Percentiles rank a stretch among this genome's conserved stretches.
These are phyloP conservation scores for Sarcophaga variegata DNA, from an alignment of 2,888 invertebrate species.

Conservation along the genomic window DNA sequence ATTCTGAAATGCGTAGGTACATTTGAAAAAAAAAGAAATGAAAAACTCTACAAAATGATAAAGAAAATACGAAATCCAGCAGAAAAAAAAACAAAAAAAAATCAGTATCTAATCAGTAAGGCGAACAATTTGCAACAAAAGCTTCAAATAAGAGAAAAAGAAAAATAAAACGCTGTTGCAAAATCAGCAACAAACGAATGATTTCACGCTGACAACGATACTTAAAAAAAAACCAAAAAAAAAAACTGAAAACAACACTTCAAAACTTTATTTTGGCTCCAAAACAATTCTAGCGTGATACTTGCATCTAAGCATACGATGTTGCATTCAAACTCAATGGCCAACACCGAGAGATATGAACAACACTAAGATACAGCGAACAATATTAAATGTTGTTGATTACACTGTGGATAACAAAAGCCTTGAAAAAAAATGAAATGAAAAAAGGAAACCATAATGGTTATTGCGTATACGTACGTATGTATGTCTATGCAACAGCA, in stretches of 20 bases:
- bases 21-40: constrained; percentile 2
- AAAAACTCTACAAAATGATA: constrained; percentile 43
- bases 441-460: constrained; percentile 33
- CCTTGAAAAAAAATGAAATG: constrained; percentile 1
- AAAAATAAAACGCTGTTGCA: constrained; percentile 46
- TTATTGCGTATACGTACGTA: constrained; percentile 38
- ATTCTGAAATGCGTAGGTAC: constrained; percentile 47
- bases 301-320: neutral
- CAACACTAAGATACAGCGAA: constrained; percentile 44
- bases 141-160: constrained; percentile 16
- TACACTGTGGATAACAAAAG: constrained; percentile 60
- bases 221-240: constrained; percentile 2
- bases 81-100: constrained; percentile 28
- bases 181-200: constrained; percentile 66
- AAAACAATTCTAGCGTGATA: neutral
- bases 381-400: constrained; percentile 71
- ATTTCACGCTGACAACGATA: constrained; percentile 68
- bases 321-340: constrained; percentile 32
- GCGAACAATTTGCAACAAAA: constrained; percentile 73
- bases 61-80: constrained; percentile 18
- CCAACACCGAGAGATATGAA: constrained; percentile 6
- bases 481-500: constrained; percentile 4
- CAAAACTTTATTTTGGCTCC: neutral
- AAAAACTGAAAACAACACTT: constrained; percentile 22
- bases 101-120: constrained; percentile 73